These are phyloP conservation scores for Julus scandinavius DNA, from an alignment of 2,888 invertebrate species.

Conservation along the genomic window DNA sequence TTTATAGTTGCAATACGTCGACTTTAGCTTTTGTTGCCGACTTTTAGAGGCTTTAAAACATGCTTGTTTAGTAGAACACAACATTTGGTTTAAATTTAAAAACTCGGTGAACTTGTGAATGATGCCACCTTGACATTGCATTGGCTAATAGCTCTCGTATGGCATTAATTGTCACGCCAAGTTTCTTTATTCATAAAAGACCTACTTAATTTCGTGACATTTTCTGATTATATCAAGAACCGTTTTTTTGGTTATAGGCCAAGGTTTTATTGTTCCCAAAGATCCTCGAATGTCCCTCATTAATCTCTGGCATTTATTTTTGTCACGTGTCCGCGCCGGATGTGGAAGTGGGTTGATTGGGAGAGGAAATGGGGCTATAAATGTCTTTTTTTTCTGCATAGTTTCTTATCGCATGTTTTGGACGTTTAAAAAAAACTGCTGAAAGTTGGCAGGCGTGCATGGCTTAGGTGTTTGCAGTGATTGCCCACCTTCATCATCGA, in stretches of 20 bases:
- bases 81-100: no score
- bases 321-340: constrained; percentile 29
- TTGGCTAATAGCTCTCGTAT: background rate
- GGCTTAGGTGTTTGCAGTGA: background rate
- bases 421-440: background rate
- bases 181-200: constrained; percentile 11
- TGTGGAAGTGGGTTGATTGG: constrained; percentile 43
- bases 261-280: constrained; percentile 30
- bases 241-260: constrained; percentile 30
- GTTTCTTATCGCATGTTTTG: constrained; percentile 21
- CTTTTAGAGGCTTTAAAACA: no score
- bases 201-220: constrained; percentile 35
- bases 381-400: background rate
- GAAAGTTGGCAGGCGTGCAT: background rate
- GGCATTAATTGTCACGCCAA: constrained; percentile 24
- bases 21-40: no score
- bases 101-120: no score
- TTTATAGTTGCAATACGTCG: no score
- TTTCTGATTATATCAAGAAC: background rate
- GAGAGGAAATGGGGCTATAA: background rate
- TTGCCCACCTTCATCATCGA: background rate
- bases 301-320: background rate
- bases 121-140: background rate
- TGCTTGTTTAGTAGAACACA: no score
- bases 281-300: background rate